A percentile compares a stretch with the other conserved stretches of the same genome.
phyloP scores from a whole-genome alignment of 2,113 vertebrate genomes.

The Camelus bactrianus region DNA sequence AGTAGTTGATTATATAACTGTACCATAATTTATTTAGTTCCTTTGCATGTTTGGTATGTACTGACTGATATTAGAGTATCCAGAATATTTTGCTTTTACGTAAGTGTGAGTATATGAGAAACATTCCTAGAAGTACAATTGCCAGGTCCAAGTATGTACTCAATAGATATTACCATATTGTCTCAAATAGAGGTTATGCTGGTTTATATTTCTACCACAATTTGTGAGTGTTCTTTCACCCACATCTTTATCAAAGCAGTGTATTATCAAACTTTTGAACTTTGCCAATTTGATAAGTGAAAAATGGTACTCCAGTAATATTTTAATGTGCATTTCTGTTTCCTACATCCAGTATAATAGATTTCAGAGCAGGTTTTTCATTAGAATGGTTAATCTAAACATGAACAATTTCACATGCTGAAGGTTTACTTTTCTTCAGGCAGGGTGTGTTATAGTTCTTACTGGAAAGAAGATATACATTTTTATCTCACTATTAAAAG shows the following conservation, averaged over 20 bases:
- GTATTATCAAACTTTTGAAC: conserved; percentile 22
- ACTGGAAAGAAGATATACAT: neutral
- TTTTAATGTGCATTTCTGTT: conserved; percentile 18
- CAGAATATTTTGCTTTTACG: conserved; percentile 31
- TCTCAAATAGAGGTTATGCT: neutral
- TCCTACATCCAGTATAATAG: neutral
- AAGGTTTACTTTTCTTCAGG: neutral
- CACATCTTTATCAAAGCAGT: neutral
- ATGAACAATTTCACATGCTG: neutral
- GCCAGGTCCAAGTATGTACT: neutral
- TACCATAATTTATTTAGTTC: neutral
- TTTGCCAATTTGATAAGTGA: conserved; percentile 18
- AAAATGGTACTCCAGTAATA: neutral
- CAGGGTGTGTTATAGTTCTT: neutral
- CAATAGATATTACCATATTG: neutral
- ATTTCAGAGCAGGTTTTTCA: conserved; percentile 34
- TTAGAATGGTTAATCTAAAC: conserved; percentile 37
- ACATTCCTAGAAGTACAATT: conserved; percentile 1
- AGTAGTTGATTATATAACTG: conserved; percentile 41
- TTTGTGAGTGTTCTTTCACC: neutral
- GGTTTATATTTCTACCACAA: neutral
- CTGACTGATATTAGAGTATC: conserved; percentile 13
- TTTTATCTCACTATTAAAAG: conserved; percentile 50
- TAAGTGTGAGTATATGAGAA: conserved; percentile 28
- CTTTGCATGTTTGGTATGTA: neutral